Percentiles rank a stretch among this genome's conserved stretches.
These are phyloP conservation scores for Clarias gariepinus DNA, from an alignment of 2,113 vertebrate species.

Conservation along the genomic window DNA sequence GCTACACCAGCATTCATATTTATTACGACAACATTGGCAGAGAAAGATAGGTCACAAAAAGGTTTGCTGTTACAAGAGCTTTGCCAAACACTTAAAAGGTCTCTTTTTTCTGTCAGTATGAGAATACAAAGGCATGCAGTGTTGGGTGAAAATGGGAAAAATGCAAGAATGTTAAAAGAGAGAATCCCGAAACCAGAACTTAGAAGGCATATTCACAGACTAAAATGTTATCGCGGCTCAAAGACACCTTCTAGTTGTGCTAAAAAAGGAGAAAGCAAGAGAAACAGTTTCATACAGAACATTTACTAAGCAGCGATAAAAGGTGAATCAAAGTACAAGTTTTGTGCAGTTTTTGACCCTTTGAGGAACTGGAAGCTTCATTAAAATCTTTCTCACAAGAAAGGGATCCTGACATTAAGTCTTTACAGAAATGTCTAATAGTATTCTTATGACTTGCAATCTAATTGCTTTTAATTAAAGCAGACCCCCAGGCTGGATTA, in stretches of 20 bases:
- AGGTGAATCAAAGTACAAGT: constrained; percentile 65
- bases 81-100: constrained; percentile 75
- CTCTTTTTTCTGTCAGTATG: constrained; percentile 59
- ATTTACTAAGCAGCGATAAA: constrained; percentile 75
- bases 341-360: constrained; percentile 73
- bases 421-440: background rate
- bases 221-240: constrained; percentile 74
- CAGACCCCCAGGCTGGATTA: background rate
- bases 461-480: background rate
- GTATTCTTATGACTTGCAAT: background rate
- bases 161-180: constrained; percentile 62
- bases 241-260: constrained; percentile 70
- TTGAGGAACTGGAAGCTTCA: constrained; percentile 69
- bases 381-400: background rate
- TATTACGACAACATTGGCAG: constrained; percentile 96
- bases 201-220: constrained; percentile 96
- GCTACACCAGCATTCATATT: constrained; percentile 97
- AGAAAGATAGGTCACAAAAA: constrained; percentile 86
- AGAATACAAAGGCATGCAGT: constrained; percentile 79
- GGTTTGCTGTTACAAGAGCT: constrained; percentile 86
- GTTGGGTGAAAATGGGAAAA: constrained; percentile 60
- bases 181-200: constrained; percentile 72
- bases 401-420: background rate
- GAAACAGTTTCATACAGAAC: constrained; percentile 73
- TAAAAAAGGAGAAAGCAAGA: constrained; percentile 66